phyloP scores from a whole-genome alignment of 2,113 vertebrate genomes.

The Oncorhynchus masou region DNA sequence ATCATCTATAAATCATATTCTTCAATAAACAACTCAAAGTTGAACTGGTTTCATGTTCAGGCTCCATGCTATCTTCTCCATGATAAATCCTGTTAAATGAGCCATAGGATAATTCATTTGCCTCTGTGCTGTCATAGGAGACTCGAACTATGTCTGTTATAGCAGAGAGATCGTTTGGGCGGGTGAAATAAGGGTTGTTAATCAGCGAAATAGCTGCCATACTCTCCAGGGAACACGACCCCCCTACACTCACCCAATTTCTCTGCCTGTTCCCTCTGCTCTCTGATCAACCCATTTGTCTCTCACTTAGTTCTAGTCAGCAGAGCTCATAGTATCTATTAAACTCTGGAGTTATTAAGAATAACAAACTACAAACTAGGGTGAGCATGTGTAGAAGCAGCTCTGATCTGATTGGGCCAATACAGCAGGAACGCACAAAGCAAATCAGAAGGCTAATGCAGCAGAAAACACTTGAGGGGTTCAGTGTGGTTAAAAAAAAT shows the following conservation, averaged over 20 bases:
- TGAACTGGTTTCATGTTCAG: too few species aligned
- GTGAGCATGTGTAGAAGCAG: conserved; percentile 29
- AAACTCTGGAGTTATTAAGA: conserved; percentile 37
- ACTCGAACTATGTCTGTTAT: too few species aligned
- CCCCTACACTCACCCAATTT: background rate
- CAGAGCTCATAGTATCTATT: conserved; percentile 35
- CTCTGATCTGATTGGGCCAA: conserved; percentile 42
- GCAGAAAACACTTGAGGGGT: background rate
- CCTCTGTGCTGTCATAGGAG: too few species aligned
- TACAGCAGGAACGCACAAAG: conserved; percentile 27
- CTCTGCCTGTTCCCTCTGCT: conserved; percentile 8
- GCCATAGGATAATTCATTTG: too few species aligned
- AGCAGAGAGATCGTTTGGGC: too few species aligned
- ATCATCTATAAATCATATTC: too few species aligned
- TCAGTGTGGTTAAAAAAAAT: background rate
- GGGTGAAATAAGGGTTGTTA: background rate
- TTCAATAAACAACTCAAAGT: too few species aligned
- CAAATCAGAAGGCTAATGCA: conserved; percentile 19
- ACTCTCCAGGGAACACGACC: conserved; percentile 13
- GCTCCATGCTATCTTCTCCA: too few species aligned
- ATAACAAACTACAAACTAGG: conserved; percentile 55
- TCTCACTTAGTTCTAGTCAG: conserved; percentile 40
- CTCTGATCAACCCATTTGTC: conserved; percentile 30
- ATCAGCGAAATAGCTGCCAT: conserved; percentile 32
- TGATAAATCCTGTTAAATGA: too few species aligned